Percentiles rank a stretch among this genome's conserved stretches.
Evolutionary conservation across 2,113 vertebrate genomes (phyloP).

Genomic region (Entomyzon cyanotis): DNA sequence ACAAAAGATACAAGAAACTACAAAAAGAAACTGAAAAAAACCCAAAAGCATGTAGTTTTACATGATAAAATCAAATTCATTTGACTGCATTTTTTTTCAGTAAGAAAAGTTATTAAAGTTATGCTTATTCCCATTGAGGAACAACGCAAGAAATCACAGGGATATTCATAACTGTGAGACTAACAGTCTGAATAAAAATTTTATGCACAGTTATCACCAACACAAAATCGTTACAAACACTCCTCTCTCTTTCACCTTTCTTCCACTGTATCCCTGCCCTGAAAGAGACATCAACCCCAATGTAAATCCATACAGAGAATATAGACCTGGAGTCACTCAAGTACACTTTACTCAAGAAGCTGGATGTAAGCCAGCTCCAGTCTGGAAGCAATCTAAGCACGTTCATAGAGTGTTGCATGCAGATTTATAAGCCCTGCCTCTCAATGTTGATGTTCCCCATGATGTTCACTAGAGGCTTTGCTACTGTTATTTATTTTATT

Average conservation of each 20-base stretch:
- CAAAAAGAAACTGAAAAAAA: not conserved
- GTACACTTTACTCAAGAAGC: not conserved
- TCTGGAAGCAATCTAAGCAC: constrained; percentile 27
- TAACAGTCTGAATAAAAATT: not conserved
- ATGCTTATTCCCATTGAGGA: not conserved
- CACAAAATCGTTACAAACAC: not conserved
- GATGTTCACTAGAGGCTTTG: constrained; percentile 33
- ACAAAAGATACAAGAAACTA: not conserved
- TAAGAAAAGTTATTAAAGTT: not conserved
- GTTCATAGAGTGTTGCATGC: not conserved
- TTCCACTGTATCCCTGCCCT: not conserved
- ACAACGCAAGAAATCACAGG: not conserved
- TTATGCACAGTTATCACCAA: not conserved
- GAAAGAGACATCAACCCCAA: not conserved
- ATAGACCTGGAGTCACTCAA: not conserved
- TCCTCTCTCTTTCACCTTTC: not conserved
- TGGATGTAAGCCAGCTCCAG: constrained; percentile 20
- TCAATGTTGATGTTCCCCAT: constrained; percentile 30
- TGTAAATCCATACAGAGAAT: not conserved
- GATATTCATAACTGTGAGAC: not conserved
- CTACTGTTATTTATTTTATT: constrained; percentile 51
- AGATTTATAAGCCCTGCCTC: constrained; percentile 49
- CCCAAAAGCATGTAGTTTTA: not conserved
- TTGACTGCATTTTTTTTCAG: not conserved
- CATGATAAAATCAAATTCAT: not conserved